Conservation (phyloP, 2,113 vertebrate genomes). For the Nesoenas mayeri region DNA sequence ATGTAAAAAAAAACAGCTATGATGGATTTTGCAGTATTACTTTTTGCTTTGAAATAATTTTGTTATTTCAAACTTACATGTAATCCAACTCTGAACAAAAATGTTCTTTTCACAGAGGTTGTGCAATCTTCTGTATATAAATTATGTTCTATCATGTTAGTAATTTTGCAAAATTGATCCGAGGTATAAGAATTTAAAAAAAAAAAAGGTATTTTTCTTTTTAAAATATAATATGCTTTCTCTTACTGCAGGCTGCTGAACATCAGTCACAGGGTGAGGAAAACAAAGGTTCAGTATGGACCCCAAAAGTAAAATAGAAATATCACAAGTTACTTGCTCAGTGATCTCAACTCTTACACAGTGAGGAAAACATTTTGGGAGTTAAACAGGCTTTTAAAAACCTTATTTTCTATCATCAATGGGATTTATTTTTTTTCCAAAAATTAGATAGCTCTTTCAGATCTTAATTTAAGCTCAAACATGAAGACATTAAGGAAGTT, state of each 20-base stretch:
- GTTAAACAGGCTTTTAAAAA: not conserved
- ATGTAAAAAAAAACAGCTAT: not conserved
- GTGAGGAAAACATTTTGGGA: not conserved
- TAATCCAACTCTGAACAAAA: not conserved
- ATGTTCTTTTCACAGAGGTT: not conserved
- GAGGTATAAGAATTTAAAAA: not conserved
- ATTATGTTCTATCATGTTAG: not conserved
- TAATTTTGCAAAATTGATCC: not conserved
- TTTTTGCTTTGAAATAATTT: not conserved
- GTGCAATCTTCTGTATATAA: not conserved
- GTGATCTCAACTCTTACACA: not conserved
- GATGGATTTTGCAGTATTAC: not conserved
- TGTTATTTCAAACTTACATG: not conserved
- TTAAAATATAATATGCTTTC: not conserved
- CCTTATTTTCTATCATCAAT: not conserved
- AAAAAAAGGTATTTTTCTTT: not conserved
- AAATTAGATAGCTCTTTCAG: not conserved
- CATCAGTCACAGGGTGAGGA: not conserved
- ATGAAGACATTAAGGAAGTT: not conserved
- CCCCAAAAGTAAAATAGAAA: not conserved
- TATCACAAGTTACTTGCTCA: not conserved
- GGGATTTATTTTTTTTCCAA: not conserved
- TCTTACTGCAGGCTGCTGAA: not conserved
- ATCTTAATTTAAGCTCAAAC: not conserved
- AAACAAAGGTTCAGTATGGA: not conserved